A percentile compares a stretch with the other conserved stretches of the same genome.
phyloP scores from a whole-genome alignment of 2,797 vertebrate genomes.

The Anguilla obscura region DNA sequence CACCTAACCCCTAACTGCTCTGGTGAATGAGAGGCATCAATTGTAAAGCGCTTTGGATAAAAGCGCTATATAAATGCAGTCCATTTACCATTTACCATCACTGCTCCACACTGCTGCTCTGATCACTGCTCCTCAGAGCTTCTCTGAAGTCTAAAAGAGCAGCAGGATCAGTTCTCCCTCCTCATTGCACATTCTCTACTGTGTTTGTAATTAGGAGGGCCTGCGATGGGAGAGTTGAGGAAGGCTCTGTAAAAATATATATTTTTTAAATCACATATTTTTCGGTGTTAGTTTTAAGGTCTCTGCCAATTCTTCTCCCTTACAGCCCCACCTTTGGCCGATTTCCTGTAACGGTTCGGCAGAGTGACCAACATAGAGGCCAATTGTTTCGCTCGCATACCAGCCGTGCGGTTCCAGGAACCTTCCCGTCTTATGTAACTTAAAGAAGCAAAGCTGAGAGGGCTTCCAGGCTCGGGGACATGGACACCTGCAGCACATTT shows the following conservation, averaged over 20 bases:
- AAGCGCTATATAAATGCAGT: too few relatives aligned
- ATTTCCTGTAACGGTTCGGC: slow-evolving; percentile 73
- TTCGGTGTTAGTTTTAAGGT: slow-evolving; percentile 42
- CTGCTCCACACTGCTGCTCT: background rate
- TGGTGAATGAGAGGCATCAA: too few relatives aligned
- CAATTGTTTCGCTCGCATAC: background rate
- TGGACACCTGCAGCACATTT: background rate
- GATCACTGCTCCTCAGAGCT: background rate
- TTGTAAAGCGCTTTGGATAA: too few relatives aligned
- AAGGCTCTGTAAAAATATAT: background rate
- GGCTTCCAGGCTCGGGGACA: background rate
- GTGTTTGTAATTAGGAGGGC: background rate
- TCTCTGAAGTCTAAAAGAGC: background rate
- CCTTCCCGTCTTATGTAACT: background rate
- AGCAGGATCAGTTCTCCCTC: slow-evolving; percentile 6
- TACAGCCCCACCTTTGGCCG: slow-evolving; percentile 63
- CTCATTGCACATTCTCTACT: background rate
- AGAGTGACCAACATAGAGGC: slow-evolving; percentile 64
- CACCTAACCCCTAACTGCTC: too few relatives aligned
- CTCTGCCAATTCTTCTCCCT: slow-evolving; percentile 51
- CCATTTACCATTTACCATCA: too few relatives aligned
- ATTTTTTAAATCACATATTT: slow-evolving; percentile 19
- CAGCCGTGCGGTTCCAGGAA: background rate
- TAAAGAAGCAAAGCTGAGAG: background rate
- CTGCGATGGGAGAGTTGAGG: background rate